These are phyloP conservation scores for Salpingus planirostris DNA, from an alignment of 2,888 invertebrate species.

Conservation along the genomic window DNA sequence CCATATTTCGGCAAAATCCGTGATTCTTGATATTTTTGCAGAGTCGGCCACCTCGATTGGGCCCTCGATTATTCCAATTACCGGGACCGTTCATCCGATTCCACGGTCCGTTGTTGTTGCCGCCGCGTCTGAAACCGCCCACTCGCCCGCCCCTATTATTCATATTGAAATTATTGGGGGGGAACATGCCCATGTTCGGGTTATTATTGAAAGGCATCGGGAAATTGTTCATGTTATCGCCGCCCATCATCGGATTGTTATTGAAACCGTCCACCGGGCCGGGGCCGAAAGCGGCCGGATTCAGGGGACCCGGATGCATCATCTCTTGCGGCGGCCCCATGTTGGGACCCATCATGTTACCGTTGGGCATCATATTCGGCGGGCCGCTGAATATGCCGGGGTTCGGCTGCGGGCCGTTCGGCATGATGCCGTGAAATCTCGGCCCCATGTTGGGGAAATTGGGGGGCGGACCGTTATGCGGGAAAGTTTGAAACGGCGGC, in stretches of 20 bases:
- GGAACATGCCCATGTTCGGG: slow-evolving; percentile 37
- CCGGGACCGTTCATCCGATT: slow-evolving; percentile 39
- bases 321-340: slow-evolving; percentile 39
- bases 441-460: no score
- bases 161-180: slow-evolving; percentile 39
- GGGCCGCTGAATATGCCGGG: slow-evolving; percentile 23
- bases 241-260: slow-evolving; percentile 38
- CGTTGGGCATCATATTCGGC: slow-evolving; percentile 31
- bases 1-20: slow-evolving; percentile 74
- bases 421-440: slow-evolving; percentile 22
- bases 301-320: slow-evolving; percentile 34
- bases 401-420: slow-evolving; percentile 19
- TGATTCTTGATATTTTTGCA: slow-evolving; percentile 74
- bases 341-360: slow-evolving; percentile 25
- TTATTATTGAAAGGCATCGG: slow-evolving; percentile 44
- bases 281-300: slow-evolving; percentile 41
- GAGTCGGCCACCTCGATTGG: slow-evolving; percentile 45
- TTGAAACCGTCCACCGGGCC: slow-evolving; percentile 22
- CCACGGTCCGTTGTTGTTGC: slow-evolving; percentile 44
- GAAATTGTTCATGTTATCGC: slow-evolving; percentile 31
- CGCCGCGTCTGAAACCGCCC: slow-evolving; percentile 22
- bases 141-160: slow-evolving; percentile 26
- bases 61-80: slow-evolving; percentile 42
- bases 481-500: no score
- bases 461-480: slow-evolving; percentile 44